A percentile compares a stretch with the other conserved stretches of the same genome.
Conservation (phyloP, 2,797 vertebrate species). For the Enteromius unitaeniatus region DNA sequence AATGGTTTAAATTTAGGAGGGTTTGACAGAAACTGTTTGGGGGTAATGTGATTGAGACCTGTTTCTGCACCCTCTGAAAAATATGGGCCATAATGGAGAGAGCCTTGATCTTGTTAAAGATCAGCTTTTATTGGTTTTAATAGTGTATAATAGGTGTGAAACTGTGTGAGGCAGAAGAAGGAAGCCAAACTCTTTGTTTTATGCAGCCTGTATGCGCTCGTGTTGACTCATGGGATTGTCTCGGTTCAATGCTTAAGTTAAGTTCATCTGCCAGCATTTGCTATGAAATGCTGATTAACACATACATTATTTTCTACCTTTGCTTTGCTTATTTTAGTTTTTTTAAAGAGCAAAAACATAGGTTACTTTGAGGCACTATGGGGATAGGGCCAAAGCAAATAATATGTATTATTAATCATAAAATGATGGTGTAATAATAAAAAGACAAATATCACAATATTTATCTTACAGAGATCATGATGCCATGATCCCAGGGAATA, state of each 20-base stretch:
- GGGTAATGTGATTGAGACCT: constrained; percentile 43
- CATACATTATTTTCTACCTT: not conserved
- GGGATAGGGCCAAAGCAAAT: not conserved
- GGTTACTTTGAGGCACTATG: not conserved
- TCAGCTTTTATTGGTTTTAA: not conserved
- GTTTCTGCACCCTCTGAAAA: constrained; percentile 18
- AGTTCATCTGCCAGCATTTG: not conserved
- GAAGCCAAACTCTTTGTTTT: not conserved
- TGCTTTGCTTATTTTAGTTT: not conserved
- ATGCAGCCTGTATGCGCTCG: not conserved
- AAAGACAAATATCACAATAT: too few species aligned
- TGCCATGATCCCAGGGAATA: too few species aligned
- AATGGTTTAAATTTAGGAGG: constrained; percentile 81
- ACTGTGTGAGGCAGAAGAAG: not conserved
- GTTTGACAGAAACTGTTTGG: constrained; percentile 62
- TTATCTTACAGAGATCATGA: not conserved
- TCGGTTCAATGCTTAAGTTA: not conserved
- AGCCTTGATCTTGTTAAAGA: not conserved
- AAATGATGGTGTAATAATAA: too few species aligned
- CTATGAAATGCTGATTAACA: not conserved
- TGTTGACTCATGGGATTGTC: not conserved
- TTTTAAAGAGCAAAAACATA: not conserved
- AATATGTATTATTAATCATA: too few species aligned
- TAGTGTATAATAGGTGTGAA: constrained; percentile 19
- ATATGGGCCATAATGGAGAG: not conserved